Percentiles rank a stretch among this genome's conserved stretches.
Conservation (phyloP, 1,140 invertebrate genomes). For the Teleogryllus occipitalis region DNA sequence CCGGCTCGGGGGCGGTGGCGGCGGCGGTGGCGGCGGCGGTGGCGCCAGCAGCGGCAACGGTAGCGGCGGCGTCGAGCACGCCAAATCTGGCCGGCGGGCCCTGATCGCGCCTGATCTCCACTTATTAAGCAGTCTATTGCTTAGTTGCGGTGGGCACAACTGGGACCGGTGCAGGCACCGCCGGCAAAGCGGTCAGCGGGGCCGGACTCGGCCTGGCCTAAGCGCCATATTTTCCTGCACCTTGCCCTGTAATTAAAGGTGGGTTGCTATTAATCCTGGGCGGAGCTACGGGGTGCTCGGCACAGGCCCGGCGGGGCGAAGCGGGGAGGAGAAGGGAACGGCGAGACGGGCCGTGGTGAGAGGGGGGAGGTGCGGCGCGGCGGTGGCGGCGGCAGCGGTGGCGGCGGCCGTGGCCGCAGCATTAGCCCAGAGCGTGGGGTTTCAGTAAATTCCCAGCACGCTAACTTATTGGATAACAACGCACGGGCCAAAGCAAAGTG, state of each 20-base stretch:
- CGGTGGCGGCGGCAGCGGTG: neutral
- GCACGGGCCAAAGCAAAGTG: neutral
- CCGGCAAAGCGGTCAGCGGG: neutral
- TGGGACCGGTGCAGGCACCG: neutral
- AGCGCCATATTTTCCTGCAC: slow-evolving; percentile 8
- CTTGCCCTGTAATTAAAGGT: slow-evolving; percentile 16
- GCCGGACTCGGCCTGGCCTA: slow-evolving; percentile 7
- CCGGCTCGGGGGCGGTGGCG: neutral
- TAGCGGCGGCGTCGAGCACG: neutral
- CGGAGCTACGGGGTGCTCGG: neutral
- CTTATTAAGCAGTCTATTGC: slow-evolving; percentile 4
- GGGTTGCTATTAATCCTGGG: slow-evolving; percentile 11
- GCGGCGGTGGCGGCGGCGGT: too few species aligned
- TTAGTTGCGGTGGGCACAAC: neutral
- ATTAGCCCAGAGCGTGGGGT: neutral
- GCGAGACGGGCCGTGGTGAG: neutral
- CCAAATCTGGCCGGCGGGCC: neutral
- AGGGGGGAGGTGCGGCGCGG: neutral
- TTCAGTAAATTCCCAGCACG: slow-evolving; percentile 13
- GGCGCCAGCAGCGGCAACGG: neutral
- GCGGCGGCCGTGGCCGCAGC: neutral
- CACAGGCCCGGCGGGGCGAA: neutral
- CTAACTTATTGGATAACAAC: slow-evolving; percentile 14
- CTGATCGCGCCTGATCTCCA: slow-evolving; percentile 2
- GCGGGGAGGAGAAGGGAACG: neutral